Conservation (phyloP, 2,113 vertebrate genomes). For the Gavialis gangeticus region DNA sequence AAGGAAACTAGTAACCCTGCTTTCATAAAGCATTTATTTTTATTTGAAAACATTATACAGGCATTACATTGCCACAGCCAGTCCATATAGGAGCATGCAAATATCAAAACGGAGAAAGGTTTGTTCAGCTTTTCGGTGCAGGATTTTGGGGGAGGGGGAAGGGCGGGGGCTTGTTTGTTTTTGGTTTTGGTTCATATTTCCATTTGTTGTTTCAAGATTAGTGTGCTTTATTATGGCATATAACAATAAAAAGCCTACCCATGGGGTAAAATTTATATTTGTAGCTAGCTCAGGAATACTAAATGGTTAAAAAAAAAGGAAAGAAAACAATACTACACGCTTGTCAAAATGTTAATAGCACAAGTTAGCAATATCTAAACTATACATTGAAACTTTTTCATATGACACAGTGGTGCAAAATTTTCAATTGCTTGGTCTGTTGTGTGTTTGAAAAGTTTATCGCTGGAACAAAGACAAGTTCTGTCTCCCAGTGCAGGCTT, state of each 20-base stretch:
- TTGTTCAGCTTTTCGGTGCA: conserved; percentile 73
- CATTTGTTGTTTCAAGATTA: conserved; percentile 76
- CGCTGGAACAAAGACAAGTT: conserved; percentile 63
- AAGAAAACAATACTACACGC: conserved; percentile 81
- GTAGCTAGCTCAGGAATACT: conserved; percentile 81
- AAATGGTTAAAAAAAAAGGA: conserved; percentile 74
- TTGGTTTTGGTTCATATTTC: conserved; percentile 79
- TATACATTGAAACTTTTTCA: conserved; percentile 82
- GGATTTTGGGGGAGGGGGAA: conserved; percentile 63
- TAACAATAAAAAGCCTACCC: conserved; percentile 86
- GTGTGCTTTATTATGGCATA: conserved; percentile 84
- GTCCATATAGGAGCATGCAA: conserved; percentile 89
- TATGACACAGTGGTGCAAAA: conserved; percentile 81
- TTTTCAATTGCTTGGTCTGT: conserved; percentile 74
- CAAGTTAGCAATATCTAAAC: conserved; percentile 87
- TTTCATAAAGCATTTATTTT: conserved; percentile 88
- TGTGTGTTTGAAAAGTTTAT: conserved; percentile 39
- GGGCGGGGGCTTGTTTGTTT: conserved; percentile 56
- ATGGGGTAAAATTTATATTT: conserved; percentile 87
- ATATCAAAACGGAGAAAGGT: conserved; percentile 85
- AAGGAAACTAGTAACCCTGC: conserved; percentile 51
- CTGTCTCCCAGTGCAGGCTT: conserved; percentile 55
- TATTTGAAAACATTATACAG: conserved; percentile 91
- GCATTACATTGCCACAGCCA: conserved; percentile 90
- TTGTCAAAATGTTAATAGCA: conserved; percentile 88